phyloP scores from a whole-genome alignment of 2,797 vertebrate genomes.

The Darevskia nairensis region DNA sequence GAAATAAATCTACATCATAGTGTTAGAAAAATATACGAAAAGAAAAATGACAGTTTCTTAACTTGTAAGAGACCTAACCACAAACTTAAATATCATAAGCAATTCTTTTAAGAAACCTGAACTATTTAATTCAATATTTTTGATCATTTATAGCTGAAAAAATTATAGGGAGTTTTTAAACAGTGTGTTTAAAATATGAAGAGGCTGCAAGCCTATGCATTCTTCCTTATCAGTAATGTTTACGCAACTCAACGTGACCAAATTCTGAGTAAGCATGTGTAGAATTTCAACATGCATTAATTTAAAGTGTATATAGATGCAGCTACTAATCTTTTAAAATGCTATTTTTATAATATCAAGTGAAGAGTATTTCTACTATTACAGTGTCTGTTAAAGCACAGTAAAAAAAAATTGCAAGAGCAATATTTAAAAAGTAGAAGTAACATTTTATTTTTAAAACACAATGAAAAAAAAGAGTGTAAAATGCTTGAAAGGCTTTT shows the following conservation, averaged over 20 bases:
- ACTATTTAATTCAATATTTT: neutral
- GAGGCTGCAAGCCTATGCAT: neutral
- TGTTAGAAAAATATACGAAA: neutral
- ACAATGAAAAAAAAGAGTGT: neutral
- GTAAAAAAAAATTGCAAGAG: neutral
- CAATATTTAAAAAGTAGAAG: neutral
- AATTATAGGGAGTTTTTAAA: neutral
- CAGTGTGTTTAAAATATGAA: neutral
- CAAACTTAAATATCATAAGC: neutral
- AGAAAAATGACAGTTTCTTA: neutral
- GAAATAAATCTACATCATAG: neutral
- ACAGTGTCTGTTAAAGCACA: neutral
- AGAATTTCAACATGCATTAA: neutral
- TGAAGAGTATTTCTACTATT: neutral
- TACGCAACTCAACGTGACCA: neutral
- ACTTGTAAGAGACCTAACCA: neutral
- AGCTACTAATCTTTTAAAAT: neutral
- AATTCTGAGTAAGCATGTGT: neutral
- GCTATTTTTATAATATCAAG: slow-evolving; percentile 11
- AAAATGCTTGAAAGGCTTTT: slow-evolving; percentile 1
- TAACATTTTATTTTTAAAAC: neutral
- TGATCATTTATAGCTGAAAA: slow-evolving; percentile 3
- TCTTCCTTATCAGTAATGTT: neutral
- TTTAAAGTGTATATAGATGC: neutral
- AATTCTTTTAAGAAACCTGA: neutral